Percentiles rank a stretch among this genome's conserved stretches.
Evolutionary conservation across 2,113 vertebrate species (phyloP).

Genomic region (Penelope pileata): DNA sequence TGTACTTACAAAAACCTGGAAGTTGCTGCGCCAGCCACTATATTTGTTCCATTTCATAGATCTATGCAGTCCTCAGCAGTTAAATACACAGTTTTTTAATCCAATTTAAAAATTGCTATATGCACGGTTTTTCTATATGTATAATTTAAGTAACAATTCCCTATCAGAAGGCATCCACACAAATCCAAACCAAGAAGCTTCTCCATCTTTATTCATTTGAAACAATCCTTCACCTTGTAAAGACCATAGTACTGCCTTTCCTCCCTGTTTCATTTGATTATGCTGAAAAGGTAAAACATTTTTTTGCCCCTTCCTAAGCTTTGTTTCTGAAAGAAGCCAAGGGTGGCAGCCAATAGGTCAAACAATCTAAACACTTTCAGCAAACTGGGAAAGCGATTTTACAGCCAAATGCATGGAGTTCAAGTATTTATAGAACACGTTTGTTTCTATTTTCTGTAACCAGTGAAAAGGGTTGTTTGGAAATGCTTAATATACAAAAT

Average conservation of each 20-base stretch:
- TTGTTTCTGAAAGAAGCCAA: slow-evolving; percentile 46
- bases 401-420: slow-evolving; percentile 39
- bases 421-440: slow-evolving; percentile 55
- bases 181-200: not conserved
- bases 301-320: not conserved
- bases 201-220: not conserved
- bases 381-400: slow-evolving; percentile 28
- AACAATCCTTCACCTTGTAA: not conserved
- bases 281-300: not conserved
- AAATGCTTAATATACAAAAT: slow-evolving; percentile 1
- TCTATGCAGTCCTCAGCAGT: not conserved
- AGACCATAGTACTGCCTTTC: not conserved
- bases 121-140: not conserved
- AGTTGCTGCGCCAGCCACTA: not conserved
- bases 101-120: not conserved
- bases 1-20: not conserved
- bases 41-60: not conserved
- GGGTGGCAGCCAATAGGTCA: not conserved
- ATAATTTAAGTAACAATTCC: not conserved
- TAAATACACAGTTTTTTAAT: not conserved
- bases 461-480: slow-evolving; percentile 24
- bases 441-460: slow-evolving; percentile 42
- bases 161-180: not conserved
- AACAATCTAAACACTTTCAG: slow-evolving; percentile 36
- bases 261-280: not conserved